Base-by-base conservation (phyloP, 2,888 invertebrate species). In the Hofmannophila pseudospretella region DNA sequence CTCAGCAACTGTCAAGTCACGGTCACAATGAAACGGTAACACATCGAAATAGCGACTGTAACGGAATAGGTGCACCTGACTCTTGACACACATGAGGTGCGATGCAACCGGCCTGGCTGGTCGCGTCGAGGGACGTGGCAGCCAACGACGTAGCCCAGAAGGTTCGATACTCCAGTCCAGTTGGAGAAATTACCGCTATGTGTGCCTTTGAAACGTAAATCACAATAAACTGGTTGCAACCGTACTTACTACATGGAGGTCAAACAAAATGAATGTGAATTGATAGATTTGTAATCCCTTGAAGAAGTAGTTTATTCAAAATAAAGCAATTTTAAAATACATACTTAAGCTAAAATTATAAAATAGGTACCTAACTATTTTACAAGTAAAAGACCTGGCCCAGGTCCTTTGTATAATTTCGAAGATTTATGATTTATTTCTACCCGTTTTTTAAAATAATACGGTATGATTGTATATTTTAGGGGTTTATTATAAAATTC, bases 61-160 rank as follows among this genome's bases (percentile, higher is more conserved):
- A 42, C 42, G 42, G 42, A 32, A 34, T 30, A 22, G 20, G 23
- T 28, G 25, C 38, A 32, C 23, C 34, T 34, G 26, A 33, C 32
- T 38, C 41, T 10, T 28, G 36, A 38, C 36, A 33, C 32, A 32
- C 29, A 38, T 32, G 20, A 7, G 9, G 13, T n/a, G 5, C n/a
- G 8, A n/a, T 10, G 14, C 25, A 14, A 7, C n/a, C 20, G n/a
- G 20, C 8, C 20, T 5, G 3, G n/a, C 10, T 7, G 20, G 7
- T 8, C 30, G n/a, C 7, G 30, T 8, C 8, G 16, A 16, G 16
- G 16, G 16, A 16, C 16, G 5, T 16, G 16, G 16, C 16, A 16
- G 16, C 16, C 16, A n/a, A 13, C 16, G 16, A 13, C 16, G 7
- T 13, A 4, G n/a, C 28, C 28, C 28, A 28, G 28, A 28, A 28